Evolutionary conservation across 2,797 vertebrate species (phyloP).

Genomic region (Pelobates cultripes): DNA sequence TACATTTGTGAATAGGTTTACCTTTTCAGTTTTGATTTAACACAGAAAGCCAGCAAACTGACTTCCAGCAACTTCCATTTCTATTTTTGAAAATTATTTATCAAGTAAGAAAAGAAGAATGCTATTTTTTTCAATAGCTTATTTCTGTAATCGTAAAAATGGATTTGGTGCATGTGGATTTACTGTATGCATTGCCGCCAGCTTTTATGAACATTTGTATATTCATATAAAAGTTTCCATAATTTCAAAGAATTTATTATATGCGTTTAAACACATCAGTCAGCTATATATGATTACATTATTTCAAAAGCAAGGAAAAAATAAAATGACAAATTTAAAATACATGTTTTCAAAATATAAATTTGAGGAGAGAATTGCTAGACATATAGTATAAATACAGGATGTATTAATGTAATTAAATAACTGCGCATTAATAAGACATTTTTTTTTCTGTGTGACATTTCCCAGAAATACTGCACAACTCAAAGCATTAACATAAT

Average conservation of each 20-base stretch:
- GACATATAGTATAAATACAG: constrained; percentile 14
- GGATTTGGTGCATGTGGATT: background rate
- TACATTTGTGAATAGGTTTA: background rate
- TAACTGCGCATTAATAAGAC: constrained; percentile 16
- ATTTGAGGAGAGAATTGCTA: background rate
- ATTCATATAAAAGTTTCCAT: constrained; percentile 11
- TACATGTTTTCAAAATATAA: background rate
- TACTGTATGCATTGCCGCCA: background rate
- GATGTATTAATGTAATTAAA: constrained; percentile 33
- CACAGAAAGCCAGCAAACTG: background rate
- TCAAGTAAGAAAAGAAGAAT: constrained; percentile 37
- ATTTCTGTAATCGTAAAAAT: constrained; percentile 10
- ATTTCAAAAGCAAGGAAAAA: constrained; percentile 1
- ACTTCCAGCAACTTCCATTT: background rate
- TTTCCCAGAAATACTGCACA: constrained; percentile 25
- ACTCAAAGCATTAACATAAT: constrained; percentile 36
- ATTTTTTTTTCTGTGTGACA: constrained; percentile 22
- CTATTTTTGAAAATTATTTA: constrained; percentile 4
- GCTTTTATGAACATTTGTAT: constrained; percentile 16
- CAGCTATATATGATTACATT: constrained; percentile 10
- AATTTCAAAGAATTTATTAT: background rate
- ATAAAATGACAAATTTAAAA: background rate
- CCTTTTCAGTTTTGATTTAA: background rate
- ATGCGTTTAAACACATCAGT: constrained; percentile 18
- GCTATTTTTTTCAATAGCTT: background rate